Evolutionary conservation across 2,113 vertebrate species (phyloP), one percentile per base, ranked within the genome.

Genomic region (Channa maculata): DNA sequence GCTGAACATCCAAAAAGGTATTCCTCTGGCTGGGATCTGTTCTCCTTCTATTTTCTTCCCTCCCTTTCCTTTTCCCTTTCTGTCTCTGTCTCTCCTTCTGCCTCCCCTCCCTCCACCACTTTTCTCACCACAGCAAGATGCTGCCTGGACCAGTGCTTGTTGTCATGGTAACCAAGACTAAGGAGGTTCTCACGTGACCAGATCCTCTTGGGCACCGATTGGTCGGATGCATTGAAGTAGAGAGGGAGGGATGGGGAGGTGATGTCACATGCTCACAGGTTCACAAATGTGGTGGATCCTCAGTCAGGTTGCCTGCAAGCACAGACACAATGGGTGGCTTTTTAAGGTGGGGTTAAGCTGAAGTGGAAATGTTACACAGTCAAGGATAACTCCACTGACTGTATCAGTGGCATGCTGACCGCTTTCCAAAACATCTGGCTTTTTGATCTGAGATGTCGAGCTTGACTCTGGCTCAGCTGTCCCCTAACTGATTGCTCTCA

Each of bases 101-200:
- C 53, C 79, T 71, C 71, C 66, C 62, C 79, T 33, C 48, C 70
- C 68, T 80, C 37, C 71, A 64, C 62, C 79, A 24, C 48, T 71
- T 65, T 80, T 78, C 88, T 90, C 84, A 91, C 85, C 87, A 87
- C 84, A 77, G 81, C 74, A 84, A 94, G 93, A 94, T 94, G 93
- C 92, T 94, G 93, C 87, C 91, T 93, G 93, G 91, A 93, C 93
- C 92, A 78, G 82, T 75, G 86, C 87, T 83, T 79, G 79, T 94
- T 85, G 88, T 88, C 92, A 93, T 93, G 91, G 94, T 71, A 90
- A 94, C 94, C 81, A 14, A 88, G 70, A 79, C 73, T 37, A 50
- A 50, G 38, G 64, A 76, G 54, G 51, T 48, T 74, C 50, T 89
- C 91, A 92, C 70, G 77, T 92, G 91, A 91, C 80, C 13, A 8